These are phyloP conservation scores for Hirtodrosophila cameraria DNA, from an alignment of 2,888 invertebrate genomes.

Conservation along the genomic window DNA sequence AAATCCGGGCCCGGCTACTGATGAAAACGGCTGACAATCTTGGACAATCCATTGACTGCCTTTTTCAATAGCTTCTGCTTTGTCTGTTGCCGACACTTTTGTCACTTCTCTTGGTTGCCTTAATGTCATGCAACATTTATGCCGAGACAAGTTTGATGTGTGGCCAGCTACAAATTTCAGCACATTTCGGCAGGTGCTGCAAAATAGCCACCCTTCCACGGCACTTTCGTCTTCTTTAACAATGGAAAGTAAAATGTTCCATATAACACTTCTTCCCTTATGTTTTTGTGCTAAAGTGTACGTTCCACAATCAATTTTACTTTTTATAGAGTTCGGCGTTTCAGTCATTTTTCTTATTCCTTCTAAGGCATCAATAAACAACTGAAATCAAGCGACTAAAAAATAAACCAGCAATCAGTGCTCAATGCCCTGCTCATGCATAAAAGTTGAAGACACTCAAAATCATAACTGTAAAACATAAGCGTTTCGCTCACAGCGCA, in stretches of 20 bases:
- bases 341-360: slow-evolving; percentile 24
- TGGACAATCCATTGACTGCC: slow-evolving; percentile 32
- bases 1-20: slow-evolving; percentile 18
- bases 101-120: slow-evolving; percentile 19
- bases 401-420: slow-evolving; percentile 12
- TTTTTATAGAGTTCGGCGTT: slow-evolving; percentile 31
- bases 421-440: slow-evolving; percentile 12
- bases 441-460: slow-evolving; percentile 15
- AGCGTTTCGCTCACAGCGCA: slow-evolving; percentile 17
- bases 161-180: slow-evolving; percentile 27
- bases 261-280: slow-evolving; percentile 26
- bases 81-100: slow-evolving; percentile 26
- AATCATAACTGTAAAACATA: slow-evolving; percentile 19
- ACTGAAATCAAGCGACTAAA: slow-evolving; percentile 26
- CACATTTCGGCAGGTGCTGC: slow-evolving; percentile 31
- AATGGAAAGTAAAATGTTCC: slow-evolving; percentile 21
- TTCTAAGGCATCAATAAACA: slow-evolving; percentile 23
- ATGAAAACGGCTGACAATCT: slow-evolving; percentile 31
- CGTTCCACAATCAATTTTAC: slow-evolving; percentile 31
- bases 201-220: slow-evolving; percentile 30
- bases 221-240: slow-evolving; percentile 18
- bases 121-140: slow-evolving; percentile 24
- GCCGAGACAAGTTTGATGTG: slow-evolving; percentile 32
- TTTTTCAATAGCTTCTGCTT: slow-evolving; percentile 26
- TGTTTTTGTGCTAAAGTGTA: slow-evolving; percentile 22